Evolutionary conservation across 2,113 vertebrate genomes (phyloP), one percentile per base, ranked within the genome.

Genomic region (Tachycineta bicolor): DNA sequence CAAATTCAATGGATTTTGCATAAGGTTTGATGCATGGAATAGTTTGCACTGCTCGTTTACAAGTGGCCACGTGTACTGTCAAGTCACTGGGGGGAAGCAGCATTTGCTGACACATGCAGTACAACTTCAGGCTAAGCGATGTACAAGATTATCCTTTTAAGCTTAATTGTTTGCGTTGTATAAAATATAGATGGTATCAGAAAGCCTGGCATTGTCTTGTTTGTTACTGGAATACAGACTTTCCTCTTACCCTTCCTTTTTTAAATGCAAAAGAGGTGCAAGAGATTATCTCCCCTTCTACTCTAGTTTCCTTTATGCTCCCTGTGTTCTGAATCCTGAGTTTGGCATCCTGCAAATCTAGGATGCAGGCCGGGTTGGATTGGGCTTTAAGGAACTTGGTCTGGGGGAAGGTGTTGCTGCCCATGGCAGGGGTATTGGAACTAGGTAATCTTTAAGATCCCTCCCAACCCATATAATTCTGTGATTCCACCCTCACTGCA

Each of bases 81-180:
- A 85, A 83, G 71, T 77, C 53, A 28, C 41, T 63, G 47, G 81
- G 47, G 81, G 83, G 94, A 94, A 53, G 65, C 93, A 90, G 29
- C 25, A 71, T 94, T 95, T 96, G 80, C 95, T 96, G 89, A 89
- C 93, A 79, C 33, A 85, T 44, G 68, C 63, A 41, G 83, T 91
- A 86, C 73, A 83, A 83, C 50, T 96, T 88, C 43, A 94, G 94
- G 86, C 46, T 93, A 89, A 97, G 90, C 1, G 25, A 86, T 65
- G 56, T 75, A 64, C 85, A 94, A 87, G 74, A 90, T 97, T 95
- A 96, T 87, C 75, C 84, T 96, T 86, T 96, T 76, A 94, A 90
- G 47, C 83, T 87, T 97, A 84, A 92, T 80, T 92, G 37, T 94
- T 97, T 93, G 65, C 83, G 43, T 90, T 90, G 71, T 60, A 75